Evolutionary conservation across 2,888 invertebrate genomes (phyloP), one percentile per base, ranked within the genome.

Genomic region (Eulithis prunata): DNA sequence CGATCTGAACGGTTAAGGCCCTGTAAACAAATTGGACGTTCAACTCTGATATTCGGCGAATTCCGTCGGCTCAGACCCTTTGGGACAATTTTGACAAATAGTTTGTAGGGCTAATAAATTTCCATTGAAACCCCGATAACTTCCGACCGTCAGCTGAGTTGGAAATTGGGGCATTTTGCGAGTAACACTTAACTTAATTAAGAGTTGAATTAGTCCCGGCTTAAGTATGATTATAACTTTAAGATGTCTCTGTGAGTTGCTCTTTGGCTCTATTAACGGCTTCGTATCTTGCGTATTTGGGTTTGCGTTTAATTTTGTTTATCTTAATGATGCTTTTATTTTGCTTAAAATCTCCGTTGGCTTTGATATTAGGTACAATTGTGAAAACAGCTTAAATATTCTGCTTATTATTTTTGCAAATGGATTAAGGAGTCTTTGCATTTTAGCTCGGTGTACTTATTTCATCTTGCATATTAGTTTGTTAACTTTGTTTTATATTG

Each of bases 81-180:
- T 75, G 87, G 80, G 88, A 87, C 86, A 86, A 90, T 89, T 91
- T 88, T 91, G 90, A 91, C 90, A 89, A 91, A 91, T 91, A 92
- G 91, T 91, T 73, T 86, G 82, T 80, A 82, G 83, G 83, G 87
- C 86, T 89, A 90, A 91, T 91, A 90, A 89, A 91, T 91, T 91
- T 89, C 85, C 90, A 89, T 89, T 89, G 89, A 90, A 89, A 87
- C 84, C 88, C 87, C 78, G 78, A 83, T 86, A 88, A 91, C 88
- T 82, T 90, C 80, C 78, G 81, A 66, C 67, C 86, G 85, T 86
- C 87, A 86, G 86, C 84, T 82, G 83, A 86, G 81, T 81, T 83
- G 78, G 79, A 80, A 89, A 88, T 87, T 86, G 87, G 89, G 83
- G 85, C 86, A 82, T 88, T 88, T 87, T 82, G 82, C 81, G 82